Base-by-base conservation (phyloP, 1,140 invertebrate species). In the Thrips palmi region DNA sequence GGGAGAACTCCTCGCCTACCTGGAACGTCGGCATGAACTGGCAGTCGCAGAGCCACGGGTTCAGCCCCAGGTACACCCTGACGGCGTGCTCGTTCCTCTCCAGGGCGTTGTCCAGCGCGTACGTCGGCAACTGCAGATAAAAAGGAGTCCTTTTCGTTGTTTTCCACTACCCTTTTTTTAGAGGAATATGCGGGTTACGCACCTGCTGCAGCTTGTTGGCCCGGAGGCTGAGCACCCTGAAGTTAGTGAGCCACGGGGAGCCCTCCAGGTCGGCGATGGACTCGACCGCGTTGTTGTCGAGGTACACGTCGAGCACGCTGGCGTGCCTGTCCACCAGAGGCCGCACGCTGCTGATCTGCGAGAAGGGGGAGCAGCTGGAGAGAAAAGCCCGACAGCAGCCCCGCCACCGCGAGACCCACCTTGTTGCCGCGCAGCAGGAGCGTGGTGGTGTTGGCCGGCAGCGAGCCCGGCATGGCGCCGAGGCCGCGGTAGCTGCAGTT, bases 21-120 rank as follows among this genome's bases (percentile, higher is more conserved):
- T 79, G 74, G 47, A 84, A 78, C 18, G 67, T 62, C 11, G 79
- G 77, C 4, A 73, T 77, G 48, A 78, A 83, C 23, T 67, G 62
- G 44, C 82, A 86, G 47, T 82, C 77, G 51, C 82, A 86, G 38
- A 68, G 63, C 78, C 79, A 86, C 0, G 79, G 75, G 61, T 86
- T 86, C 27, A 66, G 58, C 2, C 77, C 78, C 0, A 86, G 58
- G 46, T 65, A 69, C 11, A 85, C 55, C 40, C 58, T 52, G 40
- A 68, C 70, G 41, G 74, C 71, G 45, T 80, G 73, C 28, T 60
- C 56, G 49, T 81, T 84, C 28, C 67, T 64, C 40, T 71, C 60
- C n/a, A 85, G 62, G 1, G 73, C 74, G 49, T 81, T 74, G 49
- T 83, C 77, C 28, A 85, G 54, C 0, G 74, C 76, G 51, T 81